Evolutionary conservation across 2,888 invertebrate genomes (phyloP), one percentile per base, ranked within the genome.

Genomic region (Erebia palarica): DNA sequence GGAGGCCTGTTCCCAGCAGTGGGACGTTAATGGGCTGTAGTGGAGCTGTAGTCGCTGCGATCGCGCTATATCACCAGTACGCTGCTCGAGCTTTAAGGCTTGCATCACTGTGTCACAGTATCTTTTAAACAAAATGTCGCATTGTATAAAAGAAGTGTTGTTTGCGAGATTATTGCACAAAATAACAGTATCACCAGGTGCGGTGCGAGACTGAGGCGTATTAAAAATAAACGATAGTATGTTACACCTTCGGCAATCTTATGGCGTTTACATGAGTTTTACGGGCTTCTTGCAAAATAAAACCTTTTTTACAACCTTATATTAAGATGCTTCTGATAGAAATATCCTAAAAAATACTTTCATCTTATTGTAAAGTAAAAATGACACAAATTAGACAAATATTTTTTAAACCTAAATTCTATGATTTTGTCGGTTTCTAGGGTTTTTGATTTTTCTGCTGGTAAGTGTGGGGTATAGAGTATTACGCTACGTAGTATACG

Each of bases 131-230:
- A n/a, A 68, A 70, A 68, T 57, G 60, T 67, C 67, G 49, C 53
- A 55, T 27, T n/a, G 10, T 66, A 21, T 71, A 71, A 73, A 63
- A 21, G 9, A 58, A 14, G 1, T 9, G 9, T 18, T 59, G 61
- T 59, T 21, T 36, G 47, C 49, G 63, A 59, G 18, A 67, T 63
- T 61, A 68, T 73, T 65, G 66, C 66, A 66, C 61, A 42, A 69
- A 59, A 70, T 59, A 71, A 69, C 71, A 81, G 84, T 81, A 78
- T 73, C 13, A 75, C 82, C 85, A 86, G 84, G 84, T 86, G 85
- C 78, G 76, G 74, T 75, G 79, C 82, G 80, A 75, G 78, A 73
- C 74, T 55, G 55, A 44, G 53, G 14, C 53, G 57, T 58, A 65
- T 70, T 74, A 72, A 75, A 79, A 82, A 79, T 80, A 82, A 83